Evolutionary conservation across 1,140 invertebrate genomes (phyloP), one percentile per base, ranked within the genome.

Genomic region (Chrysomallon squamiferum): DNA sequence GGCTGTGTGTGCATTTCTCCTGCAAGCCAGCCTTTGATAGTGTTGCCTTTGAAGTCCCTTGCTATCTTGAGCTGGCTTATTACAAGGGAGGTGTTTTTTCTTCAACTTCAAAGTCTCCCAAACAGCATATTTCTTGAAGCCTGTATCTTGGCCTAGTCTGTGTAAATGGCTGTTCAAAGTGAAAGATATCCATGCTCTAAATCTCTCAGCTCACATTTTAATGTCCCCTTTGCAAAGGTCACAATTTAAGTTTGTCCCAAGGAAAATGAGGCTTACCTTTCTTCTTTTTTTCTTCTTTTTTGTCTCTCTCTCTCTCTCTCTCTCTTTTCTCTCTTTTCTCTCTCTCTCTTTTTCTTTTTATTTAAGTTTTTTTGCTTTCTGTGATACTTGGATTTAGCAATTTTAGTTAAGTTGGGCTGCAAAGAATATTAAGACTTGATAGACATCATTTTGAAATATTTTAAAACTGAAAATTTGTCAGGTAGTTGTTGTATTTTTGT

Each of bases 1-100:
- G 56, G 57, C 58, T 65, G 57, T 65, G 47, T 45, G 54, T 35
- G 45, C 54, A 56, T 58, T 65, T 65, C 58, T 59, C 57, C 41
- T 59, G 43, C 50, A 20, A 38, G 35, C 15, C 22, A 13, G 35
- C 18, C 41, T 43, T 59, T 29, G 58, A 59, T 59, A 59, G 33
- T 43, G n/a, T 15, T 43, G 18, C 13, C 58, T 59, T 59, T 59
- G 35, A 59, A 59, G 58, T 33, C 20, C n/a, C 27, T 38, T 59
- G 22, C 18, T 59, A 35, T 43, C 58, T 29, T 25, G 22, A 41
- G 58, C 33, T 22, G 18, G 32, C 38, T 59, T 20, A 59, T 59
- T 59, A 43, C 32, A 59, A 35, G 20, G 22, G 32, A 43, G 35
- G 41, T 35, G 30, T 43, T 59, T 38, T 35, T 59, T 38, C 35